Evolutionary conservation across 2,113 vertebrate genomes (phyloP).

Genomic region (Strix uralensis): DNA sequence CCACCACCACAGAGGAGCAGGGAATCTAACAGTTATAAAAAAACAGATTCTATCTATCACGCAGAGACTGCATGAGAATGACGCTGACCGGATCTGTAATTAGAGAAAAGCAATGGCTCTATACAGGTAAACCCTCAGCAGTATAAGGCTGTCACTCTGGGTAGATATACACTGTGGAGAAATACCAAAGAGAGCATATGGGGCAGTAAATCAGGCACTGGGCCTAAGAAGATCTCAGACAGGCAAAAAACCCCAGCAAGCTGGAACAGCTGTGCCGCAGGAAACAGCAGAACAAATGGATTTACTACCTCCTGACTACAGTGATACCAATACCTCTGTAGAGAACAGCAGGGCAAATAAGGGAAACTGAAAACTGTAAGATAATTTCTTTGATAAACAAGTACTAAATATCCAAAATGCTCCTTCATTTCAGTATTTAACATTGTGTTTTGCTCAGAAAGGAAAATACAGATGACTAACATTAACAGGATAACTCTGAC

Average conservation of each 20-base stretch:
- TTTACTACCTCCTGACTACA: conserved; percentile 5
- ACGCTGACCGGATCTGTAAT: background rate
- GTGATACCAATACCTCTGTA: background rate
- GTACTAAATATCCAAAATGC: background rate
- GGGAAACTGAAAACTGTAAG: background rate
- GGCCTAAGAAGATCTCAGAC: conserved; percentile 24
- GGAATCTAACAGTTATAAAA: background rate
- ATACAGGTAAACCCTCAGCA: background rate
- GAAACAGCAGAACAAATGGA: conserved; percentile 35
- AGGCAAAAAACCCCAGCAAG: background rate
- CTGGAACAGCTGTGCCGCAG: conserved; percentile 45
- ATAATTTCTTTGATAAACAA: background rate
- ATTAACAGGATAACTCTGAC: background rate
- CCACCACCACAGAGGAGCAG: background rate
- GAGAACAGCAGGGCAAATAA: background rate
- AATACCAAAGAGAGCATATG: conserved; percentile 27
- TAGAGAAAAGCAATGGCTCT: background rate
- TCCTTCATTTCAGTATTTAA: background rate
- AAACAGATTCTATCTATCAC: background rate
- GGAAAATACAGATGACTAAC: background rate
- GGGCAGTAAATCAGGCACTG: conserved; percentile 19
- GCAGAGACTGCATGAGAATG: background rate
- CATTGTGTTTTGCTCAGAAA: background rate
- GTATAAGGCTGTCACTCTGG: background rate
- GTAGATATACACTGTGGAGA: background rate